These are phyloP conservation scores for Chlorocebus sabaeus DNA, from an alignment of 2,113 vertebrate genomes.

Conservation along the genomic window DNA sequence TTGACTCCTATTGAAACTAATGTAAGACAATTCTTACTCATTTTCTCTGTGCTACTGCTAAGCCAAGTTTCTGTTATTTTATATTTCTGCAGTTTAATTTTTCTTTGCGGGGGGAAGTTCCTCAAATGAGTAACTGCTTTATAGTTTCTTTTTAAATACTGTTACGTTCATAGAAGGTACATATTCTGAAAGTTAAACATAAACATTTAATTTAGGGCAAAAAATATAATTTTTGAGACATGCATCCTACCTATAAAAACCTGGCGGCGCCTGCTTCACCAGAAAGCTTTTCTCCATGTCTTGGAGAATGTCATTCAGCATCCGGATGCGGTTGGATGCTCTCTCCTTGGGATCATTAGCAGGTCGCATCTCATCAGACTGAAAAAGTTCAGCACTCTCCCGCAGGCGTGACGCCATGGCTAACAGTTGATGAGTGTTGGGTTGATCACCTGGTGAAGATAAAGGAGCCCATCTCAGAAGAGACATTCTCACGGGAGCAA, in stretches of 20 bases:
- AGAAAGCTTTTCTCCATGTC: slow-evolving; percentile 93
- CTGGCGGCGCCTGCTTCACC: slow-evolving; percentile 84
- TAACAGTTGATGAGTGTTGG: slow-evolving; percentile 78
- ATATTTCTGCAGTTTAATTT: neutral
- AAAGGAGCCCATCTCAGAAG: slow-evolving; percentile 25
- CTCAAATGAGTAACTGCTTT: neutral
- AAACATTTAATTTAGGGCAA: neutral
- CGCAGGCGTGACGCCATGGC: slow-evolving; percentile 83
- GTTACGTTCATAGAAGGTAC: neutral
- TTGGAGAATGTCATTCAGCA: slow-evolving; percentile 94
- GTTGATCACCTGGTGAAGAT: slow-evolving; percentile 80
- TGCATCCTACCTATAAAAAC: slow-evolving; percentile 89
- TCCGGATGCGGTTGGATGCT: slow-evolving; percentile 88
- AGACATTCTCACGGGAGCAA: neutral
- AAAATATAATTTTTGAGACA: neutral
- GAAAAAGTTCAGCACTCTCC: slow-evolving; percentile 90
- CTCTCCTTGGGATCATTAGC: slow-evolving; percentile 94
- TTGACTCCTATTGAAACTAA: neutral
- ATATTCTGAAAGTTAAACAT: neutral
- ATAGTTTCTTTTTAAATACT: neutral
- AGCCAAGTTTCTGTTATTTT: neutral
- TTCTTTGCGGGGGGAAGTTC: neutral
- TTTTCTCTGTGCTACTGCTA: neutral
- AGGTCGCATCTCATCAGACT: slow-evolving; percentile 95
- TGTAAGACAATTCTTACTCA: neutral